Conservation (phyloP, 2,888 invertebrate genomes). For the Aporophyla nigra region DNA sequence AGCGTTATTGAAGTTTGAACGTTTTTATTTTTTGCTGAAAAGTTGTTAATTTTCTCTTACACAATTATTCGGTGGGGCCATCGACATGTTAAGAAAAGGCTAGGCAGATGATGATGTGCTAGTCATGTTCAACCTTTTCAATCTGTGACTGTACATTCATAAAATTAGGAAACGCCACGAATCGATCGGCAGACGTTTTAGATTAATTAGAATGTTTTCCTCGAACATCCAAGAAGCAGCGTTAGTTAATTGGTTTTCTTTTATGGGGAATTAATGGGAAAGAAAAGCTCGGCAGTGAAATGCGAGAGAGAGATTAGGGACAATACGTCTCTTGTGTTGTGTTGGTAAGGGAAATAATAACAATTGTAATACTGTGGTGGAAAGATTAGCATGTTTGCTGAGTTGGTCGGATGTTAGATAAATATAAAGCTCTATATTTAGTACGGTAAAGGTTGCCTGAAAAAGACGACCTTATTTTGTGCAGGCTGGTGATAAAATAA, state of each 20-base stretch:
- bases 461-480: no score
- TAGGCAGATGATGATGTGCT: no score
- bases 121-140: no score
- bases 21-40: no score
- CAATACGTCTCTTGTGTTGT: background rate
- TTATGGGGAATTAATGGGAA: slow-evolving; percentile 40
- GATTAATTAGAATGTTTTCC: slow-evolving; percentile 58
- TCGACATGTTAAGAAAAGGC: no score
- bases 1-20: no score
- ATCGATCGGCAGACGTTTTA: slow-evolving; percentile 40
- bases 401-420: background rate
- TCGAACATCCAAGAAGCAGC: slow-evolving; percentile 32
- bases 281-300: slow-evolving; percentile 4
- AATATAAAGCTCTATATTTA: background rate
- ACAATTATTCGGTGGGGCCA: no score
- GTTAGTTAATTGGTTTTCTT: slow-evolving; percentile 58
- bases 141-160: background rate
- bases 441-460: no score
- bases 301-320: slow-evolving; percentile 27
- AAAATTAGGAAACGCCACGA: slow-evolving; percentile 15
- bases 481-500: no score
- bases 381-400: background rate
- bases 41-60: no score
- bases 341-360: background rate
- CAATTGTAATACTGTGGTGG: background rate